Base-by-base conservation (phyloP, 2,888 invertebrate species). In the Blastobasis lacticolella region DNA sequence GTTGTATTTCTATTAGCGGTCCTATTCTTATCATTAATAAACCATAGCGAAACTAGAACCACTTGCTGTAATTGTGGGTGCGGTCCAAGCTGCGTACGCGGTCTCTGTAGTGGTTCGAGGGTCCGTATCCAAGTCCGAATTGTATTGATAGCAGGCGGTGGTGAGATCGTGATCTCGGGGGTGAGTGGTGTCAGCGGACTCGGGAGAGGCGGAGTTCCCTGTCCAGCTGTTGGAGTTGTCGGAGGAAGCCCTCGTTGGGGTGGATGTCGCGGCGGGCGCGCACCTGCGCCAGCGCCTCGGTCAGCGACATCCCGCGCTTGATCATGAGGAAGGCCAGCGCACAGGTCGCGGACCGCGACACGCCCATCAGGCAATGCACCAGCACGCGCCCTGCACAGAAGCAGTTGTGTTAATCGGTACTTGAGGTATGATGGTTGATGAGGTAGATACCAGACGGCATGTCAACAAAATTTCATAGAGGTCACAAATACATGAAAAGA, bases 321-420 rank as follows among this genome's bases (percentile, higher is more conserved):
- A 95, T 92, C 94, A 95, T 95, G 54, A 95, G 88, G 73, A 94
- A 95, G 5, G 95, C 94, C 59, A 95, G 80, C 2, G 94, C 94
- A 67, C 94, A 93, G 1, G 95, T 95, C 48, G 94, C 93, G 44
- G 95, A 95, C 6, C 95, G 91, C 3, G 95, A 95, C 66, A 95
- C 92, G 38, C 95, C 95, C 89, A 94, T 92, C 64, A 94, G 84
- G 68, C 95, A 95, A 75, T 95, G 94, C 6, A 95, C 94, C 53
- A 94, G 88, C 42, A 93, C 92, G 73, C 93, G 93, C 57, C 95
- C 95, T 95, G 72, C 48, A 38, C 49, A 57, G 44, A 47, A 41
- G 23, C 23, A 3, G 23, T 23, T 2, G 23, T 23, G 23, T 23
- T 23, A 3, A 23, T 23, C 23, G 1, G 23, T n/a, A 23, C 3